Base-by-base conservation (phyloP, 2,888 invertebrate species). In the Bellardia pandia region DNA sequence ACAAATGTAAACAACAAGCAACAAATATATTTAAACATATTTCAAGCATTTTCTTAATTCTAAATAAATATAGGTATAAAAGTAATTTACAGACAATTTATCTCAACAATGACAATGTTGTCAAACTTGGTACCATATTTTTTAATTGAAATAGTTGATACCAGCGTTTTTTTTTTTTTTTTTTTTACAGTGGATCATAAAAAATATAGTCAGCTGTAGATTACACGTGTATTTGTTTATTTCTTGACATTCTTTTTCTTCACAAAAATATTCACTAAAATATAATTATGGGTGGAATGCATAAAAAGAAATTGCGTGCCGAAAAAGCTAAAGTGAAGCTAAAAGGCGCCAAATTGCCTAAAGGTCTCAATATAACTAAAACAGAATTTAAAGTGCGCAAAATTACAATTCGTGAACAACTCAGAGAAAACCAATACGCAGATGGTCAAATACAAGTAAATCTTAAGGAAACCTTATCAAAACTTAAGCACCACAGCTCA, bases 251-350 rank as follows among this genome's bases (percentile, higher is more conserved):
- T 16, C 23, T 6, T 56, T n/a, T 8, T 56, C 23, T 56, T 14
- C 23, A 23, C 51, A 14, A 51, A 51, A 23, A 9, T 23, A 23
- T 56, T 56, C 23, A n/a, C 16, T 53, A 58, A 30, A 30, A 33
- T 58, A 30, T 2, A 68, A 60, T 40, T 71, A 93, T 93, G 93
- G 93, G 93, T 3, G 93, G 93, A 30, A 90, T 92, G 82, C 96
- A 97, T 91, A 96, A 96, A 91, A 97, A 97, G 91, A 95, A 96
- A 90, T 93, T 97, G 4, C 97, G 97, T 90, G 95, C 96, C 0
- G 98, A 98, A 93, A 98, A 97, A 92, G 95, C 97, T 0, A 99
- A 98, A 95, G 96, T 97, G 0, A 98, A 98, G 92, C 93, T 98
- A 48, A 98, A 98, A 94, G 95, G 96, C 30, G 96, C 96, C 84